Conservation (phyloP, 2,113 vertebrate genomes). For the Crotalus helleri region DNA sequence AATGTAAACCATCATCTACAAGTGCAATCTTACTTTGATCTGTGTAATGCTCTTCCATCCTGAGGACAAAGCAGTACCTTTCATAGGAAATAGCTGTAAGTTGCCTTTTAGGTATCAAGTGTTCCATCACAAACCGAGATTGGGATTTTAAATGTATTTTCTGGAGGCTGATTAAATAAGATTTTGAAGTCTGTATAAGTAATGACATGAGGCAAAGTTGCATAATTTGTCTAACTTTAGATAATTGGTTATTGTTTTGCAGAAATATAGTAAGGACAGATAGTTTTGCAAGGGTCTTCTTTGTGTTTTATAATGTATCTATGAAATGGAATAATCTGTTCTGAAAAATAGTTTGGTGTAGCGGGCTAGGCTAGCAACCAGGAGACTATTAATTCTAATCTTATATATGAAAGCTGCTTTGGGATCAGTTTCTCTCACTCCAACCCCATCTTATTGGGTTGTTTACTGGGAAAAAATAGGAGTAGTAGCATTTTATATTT, state of each 20-base stretch:
- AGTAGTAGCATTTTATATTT: neutral
- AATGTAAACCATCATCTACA: neutral
- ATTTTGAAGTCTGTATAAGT: neutral
- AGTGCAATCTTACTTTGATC: neutral
- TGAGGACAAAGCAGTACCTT: neutral
- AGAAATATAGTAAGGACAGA: neutral
- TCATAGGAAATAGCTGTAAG: neutral
- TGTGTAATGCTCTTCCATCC: neutral
- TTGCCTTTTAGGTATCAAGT: neutral
- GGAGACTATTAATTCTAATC: neutral
- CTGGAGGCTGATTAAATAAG: neutral
- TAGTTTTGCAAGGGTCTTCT: neutral
- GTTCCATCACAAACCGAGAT: neutral
- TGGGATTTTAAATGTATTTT: neutral
- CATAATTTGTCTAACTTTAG: neutral
- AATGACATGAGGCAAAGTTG: neutral
- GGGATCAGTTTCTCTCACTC: neutral
- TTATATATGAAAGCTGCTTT: neutral
- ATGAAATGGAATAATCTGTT: neutral
- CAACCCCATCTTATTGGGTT: neutral
- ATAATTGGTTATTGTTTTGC: neutral
- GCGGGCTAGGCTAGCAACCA: neutral
- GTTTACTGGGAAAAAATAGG: neutral
- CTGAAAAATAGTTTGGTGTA: neutral
- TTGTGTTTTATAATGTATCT: neutral